Evolutionary conservation across 30 jellyfish, hydroid and myxozoan species (phyloP).

Genomic region (Hydractinia echinata): DNA sequence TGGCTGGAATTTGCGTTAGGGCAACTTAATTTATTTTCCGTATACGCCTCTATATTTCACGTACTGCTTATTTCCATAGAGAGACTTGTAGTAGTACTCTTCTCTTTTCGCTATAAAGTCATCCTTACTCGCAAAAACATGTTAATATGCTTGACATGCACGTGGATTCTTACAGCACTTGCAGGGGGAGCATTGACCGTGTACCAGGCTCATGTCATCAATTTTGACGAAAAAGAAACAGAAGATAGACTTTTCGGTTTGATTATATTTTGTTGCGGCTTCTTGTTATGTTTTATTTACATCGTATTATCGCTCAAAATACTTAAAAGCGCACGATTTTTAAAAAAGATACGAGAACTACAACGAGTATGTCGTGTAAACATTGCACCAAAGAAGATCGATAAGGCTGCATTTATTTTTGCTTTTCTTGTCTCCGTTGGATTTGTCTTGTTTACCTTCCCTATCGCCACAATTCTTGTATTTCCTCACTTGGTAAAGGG

Average conservation of each 20-base stretch:
- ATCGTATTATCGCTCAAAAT: background rate
- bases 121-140: background rate
- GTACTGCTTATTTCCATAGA: background rate
- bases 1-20: background rate
- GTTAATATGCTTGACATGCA: background rate
- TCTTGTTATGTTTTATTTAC: background rate
- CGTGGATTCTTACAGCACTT: background rate
- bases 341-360: background rate
- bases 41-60: slow-evolving; percentile 13
- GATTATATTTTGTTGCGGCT: background rate
- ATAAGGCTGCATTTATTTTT: background rate
- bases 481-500: background rate
- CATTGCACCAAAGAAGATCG: background rate
- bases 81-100: background rate
- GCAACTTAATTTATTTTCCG: background rate
- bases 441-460: background rate
- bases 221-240: background rate
- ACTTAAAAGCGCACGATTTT: background rate
- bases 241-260: background rate
- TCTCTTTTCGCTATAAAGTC: background rate
- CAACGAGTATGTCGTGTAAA: background rate
- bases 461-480: background rate
- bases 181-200: background rate
- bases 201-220: background rate
- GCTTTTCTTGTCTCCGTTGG: slow-evolving; percentile 1